Evolutionary conservation across 2,888 invertebrate genomes (phyloP).

Genomic region (Mantis religiosa): DNA sequence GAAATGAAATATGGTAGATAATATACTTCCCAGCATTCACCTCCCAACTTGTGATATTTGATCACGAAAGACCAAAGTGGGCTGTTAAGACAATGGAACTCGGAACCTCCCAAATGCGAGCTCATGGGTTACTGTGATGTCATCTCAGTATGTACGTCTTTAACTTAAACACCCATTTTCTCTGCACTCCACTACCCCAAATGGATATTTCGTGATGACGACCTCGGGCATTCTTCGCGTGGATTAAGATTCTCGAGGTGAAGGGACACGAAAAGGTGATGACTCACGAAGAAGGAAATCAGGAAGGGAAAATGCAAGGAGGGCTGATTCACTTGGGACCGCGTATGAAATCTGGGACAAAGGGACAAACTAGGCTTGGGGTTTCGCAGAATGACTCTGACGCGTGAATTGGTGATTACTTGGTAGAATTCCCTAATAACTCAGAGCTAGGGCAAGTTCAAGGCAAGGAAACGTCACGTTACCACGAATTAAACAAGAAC

Average conservation of each 20-base stretch:
- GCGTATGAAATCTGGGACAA: background rate
- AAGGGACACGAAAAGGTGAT: background rate
- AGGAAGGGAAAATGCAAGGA: background rate
- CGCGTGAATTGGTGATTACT: background rate
- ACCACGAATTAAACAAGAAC: no score
- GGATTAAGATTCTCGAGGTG: background rate
- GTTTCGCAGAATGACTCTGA: background rate
- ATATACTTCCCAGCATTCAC: no score
- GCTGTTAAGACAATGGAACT: no score
- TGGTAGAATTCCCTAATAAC: background rate
- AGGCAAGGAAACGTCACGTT: background rate
- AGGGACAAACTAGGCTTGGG: background rate
- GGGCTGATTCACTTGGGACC: background rate
- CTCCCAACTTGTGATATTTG: no score
- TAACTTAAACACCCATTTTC: no score
- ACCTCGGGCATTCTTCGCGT: background rate
- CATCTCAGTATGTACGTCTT: no score
- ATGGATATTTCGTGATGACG: background rate
- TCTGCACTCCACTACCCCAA: background rate
- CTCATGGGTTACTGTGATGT: no score
- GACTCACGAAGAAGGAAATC: background rate
- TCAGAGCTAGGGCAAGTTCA: background rate
- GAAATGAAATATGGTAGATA: no score
- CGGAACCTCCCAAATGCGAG: no score
- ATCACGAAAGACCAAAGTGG: no score